These are phyloP conservation scores for Parus major DNA, from an alignment of 2,113 vertebrate genomes.

Conservation along the genomic window DNA sequence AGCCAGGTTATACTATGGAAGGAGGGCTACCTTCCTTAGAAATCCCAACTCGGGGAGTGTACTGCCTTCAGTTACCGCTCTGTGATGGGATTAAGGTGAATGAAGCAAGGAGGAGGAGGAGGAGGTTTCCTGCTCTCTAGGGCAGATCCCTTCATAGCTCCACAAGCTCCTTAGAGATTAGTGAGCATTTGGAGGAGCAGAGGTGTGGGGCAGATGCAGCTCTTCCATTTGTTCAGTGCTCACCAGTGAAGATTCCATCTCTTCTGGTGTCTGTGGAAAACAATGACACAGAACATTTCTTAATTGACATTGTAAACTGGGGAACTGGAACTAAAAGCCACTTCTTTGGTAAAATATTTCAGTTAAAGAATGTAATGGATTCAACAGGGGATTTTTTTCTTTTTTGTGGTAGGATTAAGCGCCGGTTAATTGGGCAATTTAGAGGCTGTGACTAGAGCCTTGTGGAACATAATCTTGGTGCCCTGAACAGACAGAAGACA, in stretches of 20 bases:
- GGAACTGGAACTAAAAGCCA: neutral
- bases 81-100: neutral
- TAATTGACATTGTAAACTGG: neutral
- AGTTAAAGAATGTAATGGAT: neutral
- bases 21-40: neutral
- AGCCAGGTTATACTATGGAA: neutral
- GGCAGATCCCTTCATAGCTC: neutral
- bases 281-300: neutral
- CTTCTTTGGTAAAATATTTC: neutral
- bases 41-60: neutral
- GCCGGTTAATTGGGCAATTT: neutral
- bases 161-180: neutral
- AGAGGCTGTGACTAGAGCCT: neutral
- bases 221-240: neutral
- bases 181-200: neutral
- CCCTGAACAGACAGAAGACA: neutral
- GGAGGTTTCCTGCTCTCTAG: neutral
- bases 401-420: neutral
- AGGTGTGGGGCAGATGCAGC: neutral
- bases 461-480: neutral
- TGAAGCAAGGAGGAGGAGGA: neutral
- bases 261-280: neutral
- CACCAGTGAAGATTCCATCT: neutral
- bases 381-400: neutral
- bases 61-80: neutral